These are phyloP conservation scores for Diabrotica balteata DNA, from an alignment of 2,888 invertebrate species.

Conservation along the genomic window DNA sequence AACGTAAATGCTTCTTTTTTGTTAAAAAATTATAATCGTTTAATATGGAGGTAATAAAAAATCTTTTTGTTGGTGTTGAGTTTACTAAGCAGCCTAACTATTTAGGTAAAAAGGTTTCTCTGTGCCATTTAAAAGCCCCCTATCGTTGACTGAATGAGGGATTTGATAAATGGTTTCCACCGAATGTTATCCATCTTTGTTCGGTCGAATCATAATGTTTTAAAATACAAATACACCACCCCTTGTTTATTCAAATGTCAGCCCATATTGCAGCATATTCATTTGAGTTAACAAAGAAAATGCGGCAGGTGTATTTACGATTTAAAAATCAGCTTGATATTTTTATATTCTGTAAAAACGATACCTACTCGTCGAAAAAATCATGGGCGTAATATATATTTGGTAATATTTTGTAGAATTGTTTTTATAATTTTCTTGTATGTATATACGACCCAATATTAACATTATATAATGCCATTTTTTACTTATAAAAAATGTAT, in stretches of 20 bases:
- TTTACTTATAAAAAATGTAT: too few species aligned
- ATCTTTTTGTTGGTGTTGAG: too few species aligned
- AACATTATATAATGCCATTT: too few species aligned
- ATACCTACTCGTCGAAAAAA: neutral
- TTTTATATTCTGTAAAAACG: neutral
- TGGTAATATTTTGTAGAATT: too few species aligned
- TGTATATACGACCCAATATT: too few species aligned
- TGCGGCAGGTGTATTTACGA: slow-evolving; percentile 3
- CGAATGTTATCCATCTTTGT: slow-evolving; percentile 44
- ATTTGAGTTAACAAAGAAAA: slow-evolving; percentile 28
- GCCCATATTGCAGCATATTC: slow-evolving; percentile 34
- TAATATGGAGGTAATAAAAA: too few species aligned
- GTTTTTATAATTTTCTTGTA: too few species aligned
- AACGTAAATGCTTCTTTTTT: too few species aligned
- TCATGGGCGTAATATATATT: too few species aligned
- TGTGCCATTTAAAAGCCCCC: slow-evolving; percentile 44
- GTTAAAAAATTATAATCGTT: too few species aligned
- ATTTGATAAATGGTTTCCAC: slow-evolving; percentile 45
- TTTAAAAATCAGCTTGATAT: slow-evolving; percentile 1
- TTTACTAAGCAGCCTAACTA: slow-evolving; percentile 4
- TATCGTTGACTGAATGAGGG: slow-evolving; percentile 37
- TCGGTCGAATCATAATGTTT: slow-evolving; percentile 42
- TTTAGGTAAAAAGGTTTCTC: slow-evolving; percentile 39
- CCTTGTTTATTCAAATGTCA: slow-evolving; percentile 44
- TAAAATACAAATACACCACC: slow-evolving; percentile 38